Evolutionary conservation across 2,113 vertebrate genomes (phyloP).

Genomic region (Crotophaga sulcirostris): DNA sequence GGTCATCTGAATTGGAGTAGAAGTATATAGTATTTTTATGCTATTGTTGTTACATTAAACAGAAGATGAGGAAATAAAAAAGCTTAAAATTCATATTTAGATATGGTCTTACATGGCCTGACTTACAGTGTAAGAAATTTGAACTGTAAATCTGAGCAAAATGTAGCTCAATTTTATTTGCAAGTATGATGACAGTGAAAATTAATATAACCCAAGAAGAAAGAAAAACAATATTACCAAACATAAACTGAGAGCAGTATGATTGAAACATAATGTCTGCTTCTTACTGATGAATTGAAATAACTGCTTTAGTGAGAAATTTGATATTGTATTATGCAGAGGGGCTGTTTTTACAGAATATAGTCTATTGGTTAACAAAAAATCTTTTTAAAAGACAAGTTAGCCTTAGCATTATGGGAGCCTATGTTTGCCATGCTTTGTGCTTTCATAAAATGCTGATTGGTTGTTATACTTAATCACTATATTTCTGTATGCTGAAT

Average conservation of each 20-base stretch:
- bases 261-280: not conserved
- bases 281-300: not conserved
- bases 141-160: not conserved
- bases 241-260: not conserved
- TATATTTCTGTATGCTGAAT: not conserved
- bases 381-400: not conserved
- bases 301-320: not conserved
- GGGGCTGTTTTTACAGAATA: constrained; percentile 12
- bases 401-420: not conserved
- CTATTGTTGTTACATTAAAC: not conserved
- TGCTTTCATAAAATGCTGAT: not conserved
- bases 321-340: not conserved
- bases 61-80: not conserved
- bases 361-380: constrained; percentile 6
- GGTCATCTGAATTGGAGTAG: not conserved
- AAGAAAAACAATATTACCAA: not conserved
- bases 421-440: not conserved
- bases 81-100: not conserved
- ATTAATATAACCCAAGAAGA: not conserved
- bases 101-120: not conserved
- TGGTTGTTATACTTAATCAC: not conserved
- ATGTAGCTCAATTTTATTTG: not conserved
- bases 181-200: not conserved
- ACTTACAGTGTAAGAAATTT: not conserved
- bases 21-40: not conserved